phyloP scores from a whole-genome alignment of 2,888 invertebrate genomes.

The Chydorus sphaericus region DNA sequence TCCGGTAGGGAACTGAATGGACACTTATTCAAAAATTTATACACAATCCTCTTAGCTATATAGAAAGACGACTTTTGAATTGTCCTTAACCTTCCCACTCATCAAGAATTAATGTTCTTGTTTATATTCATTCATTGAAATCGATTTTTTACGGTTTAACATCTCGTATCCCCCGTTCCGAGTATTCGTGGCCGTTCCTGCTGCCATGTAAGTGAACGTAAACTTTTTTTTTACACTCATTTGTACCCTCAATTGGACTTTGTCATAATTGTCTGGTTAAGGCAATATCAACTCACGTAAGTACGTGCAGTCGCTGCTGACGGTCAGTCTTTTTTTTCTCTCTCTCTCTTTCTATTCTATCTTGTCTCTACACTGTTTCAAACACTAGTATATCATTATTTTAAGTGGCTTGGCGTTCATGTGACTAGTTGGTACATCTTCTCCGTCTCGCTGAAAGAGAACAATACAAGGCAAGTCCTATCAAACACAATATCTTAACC shows the following conservation, averaged over 20 bases:
- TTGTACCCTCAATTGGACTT: background rate
- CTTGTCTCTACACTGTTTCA: too few relatives aligned
- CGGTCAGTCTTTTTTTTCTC: background rate
- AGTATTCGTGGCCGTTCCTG: conserved; percentile 1
- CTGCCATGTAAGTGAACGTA: conserved; percentile 2
- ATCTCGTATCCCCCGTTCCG: background rate
- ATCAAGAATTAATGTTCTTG: background rate
- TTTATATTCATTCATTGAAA: background rate
- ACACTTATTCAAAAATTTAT: conserved; percentile 4
- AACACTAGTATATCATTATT: background rate
- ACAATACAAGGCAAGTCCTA: conserved; percentile 12
- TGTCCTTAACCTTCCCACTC: background rate
- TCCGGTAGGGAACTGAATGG: conserved; percentile 34
- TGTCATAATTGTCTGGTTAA: background rate
- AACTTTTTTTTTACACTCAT: background rate
- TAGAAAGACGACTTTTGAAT: background rate
- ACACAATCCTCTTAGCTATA: background rate
- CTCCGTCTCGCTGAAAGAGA: conserved; percentile 8
- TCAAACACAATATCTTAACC: background rate
- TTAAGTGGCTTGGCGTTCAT: conserved; percentile 3
- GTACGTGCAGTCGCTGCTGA: conserved; percentile 1
- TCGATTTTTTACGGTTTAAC: background rate
- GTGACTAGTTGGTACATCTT: conserved; percentile 3
- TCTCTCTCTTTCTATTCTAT: background rate
- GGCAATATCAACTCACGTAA: conserved; percentile 5